These are phyloP conservation scores for Cyclina sinensis DNA, from an alignment of 1,140 invertebrate genomes.

Conservation along the genomic window DNA sequence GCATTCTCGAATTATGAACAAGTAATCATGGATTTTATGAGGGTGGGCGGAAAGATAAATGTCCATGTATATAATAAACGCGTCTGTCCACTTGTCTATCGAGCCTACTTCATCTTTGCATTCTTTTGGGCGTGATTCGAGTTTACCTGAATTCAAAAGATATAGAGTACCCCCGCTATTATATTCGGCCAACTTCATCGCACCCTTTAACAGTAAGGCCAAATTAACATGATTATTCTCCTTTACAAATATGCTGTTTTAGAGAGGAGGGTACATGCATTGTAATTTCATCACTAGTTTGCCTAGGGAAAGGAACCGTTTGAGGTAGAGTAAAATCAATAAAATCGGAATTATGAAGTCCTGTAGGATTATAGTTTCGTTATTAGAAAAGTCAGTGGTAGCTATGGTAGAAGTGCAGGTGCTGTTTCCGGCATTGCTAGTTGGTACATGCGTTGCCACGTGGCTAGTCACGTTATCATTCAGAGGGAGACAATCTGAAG, in stretches of 20 bases:
- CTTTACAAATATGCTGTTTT: neutral
- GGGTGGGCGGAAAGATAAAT: neutral
- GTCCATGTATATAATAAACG: neutral
- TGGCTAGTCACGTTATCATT: neutral
- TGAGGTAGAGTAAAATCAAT: neutral
- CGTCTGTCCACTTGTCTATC: neutral
- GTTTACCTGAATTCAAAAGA: neutral
- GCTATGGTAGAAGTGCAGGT: neutral
- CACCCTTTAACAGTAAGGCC: slow-evolving; percentile 19
- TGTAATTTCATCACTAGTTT: neutral
- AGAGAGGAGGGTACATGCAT: slow-evolving; percentile 1
- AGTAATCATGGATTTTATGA: slow-evolving; percentile 4
- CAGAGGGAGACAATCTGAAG: neutral
- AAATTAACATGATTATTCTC: slow-evolving; percentile 19
- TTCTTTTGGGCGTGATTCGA: neutral
- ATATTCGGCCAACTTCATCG: slow-evolving; percentile 11
- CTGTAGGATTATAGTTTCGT: neutral
- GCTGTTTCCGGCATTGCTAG: neutral
- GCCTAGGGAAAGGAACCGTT: neutral
- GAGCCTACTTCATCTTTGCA: neutral
- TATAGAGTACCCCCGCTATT: neutral
- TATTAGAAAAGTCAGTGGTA: neutral
- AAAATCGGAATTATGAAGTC: neutral
- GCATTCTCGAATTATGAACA: slow-evolving; percentile 34
- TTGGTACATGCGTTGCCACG: neutral